These are phyloP conservation scores for Dipodomys ordii DNA, from an alignment of 2,113 vertebrate species.

Conservation along the genomic window DNA sequence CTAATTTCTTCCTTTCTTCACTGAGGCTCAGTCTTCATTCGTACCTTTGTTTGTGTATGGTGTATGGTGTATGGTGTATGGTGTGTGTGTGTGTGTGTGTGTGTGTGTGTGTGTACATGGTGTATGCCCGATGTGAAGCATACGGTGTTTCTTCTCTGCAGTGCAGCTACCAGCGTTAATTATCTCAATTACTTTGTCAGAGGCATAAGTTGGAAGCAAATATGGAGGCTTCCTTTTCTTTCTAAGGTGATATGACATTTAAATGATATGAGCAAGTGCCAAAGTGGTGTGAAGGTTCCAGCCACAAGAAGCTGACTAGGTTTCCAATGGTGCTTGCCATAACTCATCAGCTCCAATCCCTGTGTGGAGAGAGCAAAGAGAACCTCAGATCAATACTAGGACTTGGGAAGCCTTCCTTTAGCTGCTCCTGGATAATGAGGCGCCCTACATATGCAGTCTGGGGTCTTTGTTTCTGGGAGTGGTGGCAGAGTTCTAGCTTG, in stretches of 20 bases:
- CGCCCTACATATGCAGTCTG: not conserved
- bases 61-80: too few relatives aligned
- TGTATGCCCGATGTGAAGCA: slow-evolving; percentile 58
- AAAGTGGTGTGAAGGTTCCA: slow-evolving; percentile 79
- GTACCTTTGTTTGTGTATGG: not conserved
- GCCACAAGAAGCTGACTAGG: slow-evolving; percentile 79
- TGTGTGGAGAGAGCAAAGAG: slow-evolving; percentile 70
- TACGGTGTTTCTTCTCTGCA: slow-evolving; percentile 62
- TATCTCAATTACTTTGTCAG: slow-evolving; percentile 82
- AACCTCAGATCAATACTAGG: slow-evolving; percentile 52
- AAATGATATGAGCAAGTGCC: slow-evolving; percentile 83
- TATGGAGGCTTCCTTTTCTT: slow-evolving; percentile 60
- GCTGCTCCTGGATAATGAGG: not conserved
- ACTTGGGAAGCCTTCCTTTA: slow-evolving; percentile 42
- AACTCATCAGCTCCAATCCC: slow-evolving; percentile 84
- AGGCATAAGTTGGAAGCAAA: slow-evolving; percentile 78
- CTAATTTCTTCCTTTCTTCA: too few relatives aligned
- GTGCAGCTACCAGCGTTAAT: slow-evolving; percentile 37
- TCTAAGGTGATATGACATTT: slow-evolving; percentile 81
- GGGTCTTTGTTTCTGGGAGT: slow-evolving; percentile 5
- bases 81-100: not conserved
- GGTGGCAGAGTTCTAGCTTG: not conserved
- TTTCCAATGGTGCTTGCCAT: slow-evolving; percentile 84
- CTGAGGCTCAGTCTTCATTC: too few relatives aligned
- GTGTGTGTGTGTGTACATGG: not conserved